Evolutionary conservation across 2,797 vertebrate genomes (phyloP).

Genomic region (Clangula hyemalis): DNA sequence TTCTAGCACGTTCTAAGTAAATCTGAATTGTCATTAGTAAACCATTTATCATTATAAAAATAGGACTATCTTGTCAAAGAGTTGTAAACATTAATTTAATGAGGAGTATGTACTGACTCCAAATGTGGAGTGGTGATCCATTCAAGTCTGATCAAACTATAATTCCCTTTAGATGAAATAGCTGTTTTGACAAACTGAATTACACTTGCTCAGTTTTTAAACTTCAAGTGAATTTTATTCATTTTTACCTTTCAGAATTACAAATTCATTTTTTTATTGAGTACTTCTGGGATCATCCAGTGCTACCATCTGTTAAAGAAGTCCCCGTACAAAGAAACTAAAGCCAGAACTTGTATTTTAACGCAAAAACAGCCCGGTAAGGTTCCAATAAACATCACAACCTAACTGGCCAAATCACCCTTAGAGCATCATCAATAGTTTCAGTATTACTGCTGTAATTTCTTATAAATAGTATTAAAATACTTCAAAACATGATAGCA

Average conservation of each 20-base stretch:
- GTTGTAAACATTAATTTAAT: not conserved
- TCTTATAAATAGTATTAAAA: not conserved
- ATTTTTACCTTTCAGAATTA: not conserved
- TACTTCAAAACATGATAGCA: not conserved
- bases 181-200: not conserved
- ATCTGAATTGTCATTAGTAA: not conserved
- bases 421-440: not conserved
- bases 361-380: not conserved
- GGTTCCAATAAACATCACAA: not conserved
- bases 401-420: not conserved
- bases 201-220: not conserved
- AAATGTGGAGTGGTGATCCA: not conserved
- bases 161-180: not conserved
- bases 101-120: not conserved
- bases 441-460: not conserved
- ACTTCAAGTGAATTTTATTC: not conserved
- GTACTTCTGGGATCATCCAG: not conserved
- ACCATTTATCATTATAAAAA: not conserved
- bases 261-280: not conserved
- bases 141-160: not conserved
- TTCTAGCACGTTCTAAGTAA: not conserved
- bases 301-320: not conserved
- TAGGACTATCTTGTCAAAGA: not conserved
- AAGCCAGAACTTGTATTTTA: not conserved
- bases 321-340: not conserved